phyloP scores from a whole-genome alignment of 2,113 vertebrate genomes.

The Genyomyrus donnyi region DNA sequence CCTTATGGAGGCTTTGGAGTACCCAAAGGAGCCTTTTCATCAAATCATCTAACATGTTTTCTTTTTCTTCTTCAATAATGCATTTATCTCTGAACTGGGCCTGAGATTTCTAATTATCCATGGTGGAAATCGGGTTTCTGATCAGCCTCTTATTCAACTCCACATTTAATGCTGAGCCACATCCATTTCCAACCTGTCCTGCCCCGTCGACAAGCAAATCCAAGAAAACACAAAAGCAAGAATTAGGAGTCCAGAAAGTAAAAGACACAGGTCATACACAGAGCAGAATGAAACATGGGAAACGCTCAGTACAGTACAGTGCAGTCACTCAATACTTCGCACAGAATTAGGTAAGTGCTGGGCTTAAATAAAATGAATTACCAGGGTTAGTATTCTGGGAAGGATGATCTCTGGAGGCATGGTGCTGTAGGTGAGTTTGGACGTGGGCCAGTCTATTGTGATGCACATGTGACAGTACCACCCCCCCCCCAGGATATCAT shows the following conservation, averaged over 20 bases:
- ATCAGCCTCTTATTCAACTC: not conserved
- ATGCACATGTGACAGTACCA: too few relatives aligned
- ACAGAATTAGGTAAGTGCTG: too few relatives aligned
- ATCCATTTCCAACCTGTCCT: not conserved
- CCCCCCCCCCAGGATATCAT: too few relatives aligned
- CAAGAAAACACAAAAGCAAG: not conserved
- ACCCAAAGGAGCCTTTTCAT: not conserved
- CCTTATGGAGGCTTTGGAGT: not conserved
- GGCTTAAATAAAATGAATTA: too few relatives aligned
- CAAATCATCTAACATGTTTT: not conserved
- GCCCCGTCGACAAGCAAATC: not conserved
- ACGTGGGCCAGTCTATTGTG: too few relatives aligned
- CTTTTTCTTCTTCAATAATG: not conserved
- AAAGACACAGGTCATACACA: not conserved
- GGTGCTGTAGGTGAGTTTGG: too few relatives aligned
- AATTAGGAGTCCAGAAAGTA: not conserved
- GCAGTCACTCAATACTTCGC: too few relatives aligned
- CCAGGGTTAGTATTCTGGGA: too few relatives aligned
- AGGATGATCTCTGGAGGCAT: too few relatives aligned
- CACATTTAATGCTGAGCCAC: not conserved
- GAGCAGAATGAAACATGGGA: not conserved
- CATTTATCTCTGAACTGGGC: not conserved
- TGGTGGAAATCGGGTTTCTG: not conserved
- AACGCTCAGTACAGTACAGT: not conserved
- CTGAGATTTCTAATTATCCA: not conserved